A percentile compares a stretch with the other conserved stretches of the same genome.
phyloP scores from a whole-genome alignment of 1,140 invertebrate genomes.

The Drosophila ironensis region DNA sequence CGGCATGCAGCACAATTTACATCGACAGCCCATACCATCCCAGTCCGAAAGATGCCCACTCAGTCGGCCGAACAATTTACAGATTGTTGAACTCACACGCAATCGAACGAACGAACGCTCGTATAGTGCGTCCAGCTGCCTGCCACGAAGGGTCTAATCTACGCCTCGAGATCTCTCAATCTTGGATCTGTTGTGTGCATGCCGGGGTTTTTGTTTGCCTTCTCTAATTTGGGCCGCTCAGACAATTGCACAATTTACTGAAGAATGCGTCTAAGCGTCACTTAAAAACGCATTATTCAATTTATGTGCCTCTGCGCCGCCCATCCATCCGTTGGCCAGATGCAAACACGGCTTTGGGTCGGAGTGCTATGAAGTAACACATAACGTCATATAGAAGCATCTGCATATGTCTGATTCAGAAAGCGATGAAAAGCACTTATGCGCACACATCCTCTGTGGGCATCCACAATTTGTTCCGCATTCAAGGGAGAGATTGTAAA shows the following conservation, averaged over 20 bases:
- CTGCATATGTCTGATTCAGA: not conserved
- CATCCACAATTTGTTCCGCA: not conserved
- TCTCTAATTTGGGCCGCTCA: constrained; percentile 58
- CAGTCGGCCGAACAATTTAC: constrained; percentile 35
- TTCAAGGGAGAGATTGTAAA: not conserved
- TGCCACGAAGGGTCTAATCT: constrained; percentile 46
- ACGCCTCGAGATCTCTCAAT: constrained; percentile 39
- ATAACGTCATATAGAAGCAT: not conserved
- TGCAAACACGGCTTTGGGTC: not conserved
- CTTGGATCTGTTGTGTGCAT: constrained; percentile 1
- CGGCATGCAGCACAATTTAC: constrained; percentile 26
- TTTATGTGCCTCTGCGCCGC: constrained; percentile 29
- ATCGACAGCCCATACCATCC: not conserved
- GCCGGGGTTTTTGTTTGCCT: constrained; percentile 16
- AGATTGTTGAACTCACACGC: constrained; percentile 68
- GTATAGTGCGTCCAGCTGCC: constrained; percentile 24
- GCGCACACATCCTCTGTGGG: not conserved
- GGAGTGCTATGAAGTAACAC: not conserved
- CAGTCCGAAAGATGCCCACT: not conserved
- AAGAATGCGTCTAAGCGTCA: constrained; percentile 79
- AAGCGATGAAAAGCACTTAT: not conserved
- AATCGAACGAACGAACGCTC: too few relatives aligned
- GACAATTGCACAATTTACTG: constrained; percentile 77
- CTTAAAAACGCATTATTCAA: constrained; percentile 81
- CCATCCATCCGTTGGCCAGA: constrained; percentile 4